phyloP scores from a whole-genome alignment of 1,140 invertebrate genomes.

The Venustaconcha ellipsiformis region DNA sequence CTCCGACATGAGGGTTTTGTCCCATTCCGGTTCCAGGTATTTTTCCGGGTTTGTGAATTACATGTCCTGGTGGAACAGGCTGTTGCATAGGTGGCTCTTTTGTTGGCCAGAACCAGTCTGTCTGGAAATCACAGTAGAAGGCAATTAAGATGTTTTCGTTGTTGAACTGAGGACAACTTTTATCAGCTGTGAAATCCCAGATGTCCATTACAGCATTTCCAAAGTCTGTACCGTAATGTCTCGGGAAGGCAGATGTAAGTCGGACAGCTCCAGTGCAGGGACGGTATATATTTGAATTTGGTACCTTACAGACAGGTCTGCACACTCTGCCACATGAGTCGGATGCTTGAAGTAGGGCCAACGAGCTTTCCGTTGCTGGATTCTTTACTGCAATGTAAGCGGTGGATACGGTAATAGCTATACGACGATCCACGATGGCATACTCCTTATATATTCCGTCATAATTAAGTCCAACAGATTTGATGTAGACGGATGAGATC shows the following conservation, averaged over 20 bases:
- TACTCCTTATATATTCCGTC: conserved; percentile 60
- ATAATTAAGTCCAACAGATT: conserved; percentile 57
- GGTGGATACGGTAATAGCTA: conserved; percentile 52
- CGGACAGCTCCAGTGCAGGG: conserved; percentile 51
- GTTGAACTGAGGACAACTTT: conserved; percentile 44
- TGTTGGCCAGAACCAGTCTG: conserved; percentile 49
- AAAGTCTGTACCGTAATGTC: conserved; percentile 47
- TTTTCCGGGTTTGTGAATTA: background rate
- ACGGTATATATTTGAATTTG: conserved; percentile 33
- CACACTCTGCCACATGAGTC: conserved; percentile 60
- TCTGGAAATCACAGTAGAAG: conserved; percentile 59
- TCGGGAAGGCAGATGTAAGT: conserved; percentile 34
- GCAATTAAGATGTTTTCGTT: conserved; percentile 49
- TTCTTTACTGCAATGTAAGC: conserved; percentile 53
- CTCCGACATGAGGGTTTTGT: background rate
- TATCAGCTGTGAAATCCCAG: conserved; percentile 46
- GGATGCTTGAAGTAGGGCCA: conserved; percentile 47
- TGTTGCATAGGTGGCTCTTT: conserved; percentile 16
- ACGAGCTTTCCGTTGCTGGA: conserved; percentile 30
- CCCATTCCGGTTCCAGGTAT: background rate
- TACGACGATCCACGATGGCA: conserved; percentile 54
- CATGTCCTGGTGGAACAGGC: background rate
- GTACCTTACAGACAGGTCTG: conserved; percentile 51
- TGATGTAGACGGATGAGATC: conserved; percentile 50
- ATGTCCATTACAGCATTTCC: conserved; percentile 49